Conservation (phyloP, 1,140 invertebrate genomes). For the Cyclina sinensis region DNA sequence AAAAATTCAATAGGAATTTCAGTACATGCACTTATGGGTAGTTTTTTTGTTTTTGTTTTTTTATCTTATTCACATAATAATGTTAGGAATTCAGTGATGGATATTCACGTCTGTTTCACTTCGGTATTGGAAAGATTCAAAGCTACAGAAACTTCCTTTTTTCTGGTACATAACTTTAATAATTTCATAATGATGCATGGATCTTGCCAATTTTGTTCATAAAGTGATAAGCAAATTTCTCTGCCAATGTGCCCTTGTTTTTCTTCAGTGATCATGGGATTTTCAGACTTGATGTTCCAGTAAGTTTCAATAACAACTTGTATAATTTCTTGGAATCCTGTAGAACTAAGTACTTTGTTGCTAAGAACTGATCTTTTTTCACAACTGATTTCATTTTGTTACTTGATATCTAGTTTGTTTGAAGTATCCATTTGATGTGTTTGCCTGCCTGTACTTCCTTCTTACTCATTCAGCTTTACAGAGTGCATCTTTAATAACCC, state of each 20-base stretch:
- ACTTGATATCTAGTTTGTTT: too few species aligned
- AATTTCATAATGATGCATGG: conserved; percentile 46
- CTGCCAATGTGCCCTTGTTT: conserved; percentile 4
- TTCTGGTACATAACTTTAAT: conserved; percentile 7
- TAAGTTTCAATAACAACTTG: conserved; percentile 30
- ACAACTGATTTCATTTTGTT: too few species aligned
- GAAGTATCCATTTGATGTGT: too few species aligned
- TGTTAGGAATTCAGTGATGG: conserved; percentile 43
- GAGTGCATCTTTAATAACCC: too few species aligned
- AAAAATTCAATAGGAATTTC: too few species aligned
- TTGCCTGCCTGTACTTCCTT: too few species aligned
- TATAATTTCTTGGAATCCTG: conserved; percentile 48
- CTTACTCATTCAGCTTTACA: too few species aligned
- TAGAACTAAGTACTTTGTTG: conserved; percentile 7
- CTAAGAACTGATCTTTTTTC: not conserved
- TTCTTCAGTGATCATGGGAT: conserved; percentile 28
- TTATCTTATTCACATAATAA: conserved; percentile 56
- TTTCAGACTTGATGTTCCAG: conserved; percentile 12
- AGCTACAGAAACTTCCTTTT: conserved; percentile 37
- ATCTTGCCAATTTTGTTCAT: conserved; percentile 14
- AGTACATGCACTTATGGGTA: conserved; percentile 41
- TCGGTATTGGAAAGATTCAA: conserved; percentile 37
- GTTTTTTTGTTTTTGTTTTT: conserved; percentile 53
- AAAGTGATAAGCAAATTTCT: conserved; percentile 65
- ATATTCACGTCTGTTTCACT: conserved; percentile 45